Percentiles rank a stretch among this genome's conserved stretches.
These are phyloP conservation scores for Mesochorus sp. DNA, from an alignment of 2,888 invertebrate genomes.

Conservation along the genomic window DNA sequence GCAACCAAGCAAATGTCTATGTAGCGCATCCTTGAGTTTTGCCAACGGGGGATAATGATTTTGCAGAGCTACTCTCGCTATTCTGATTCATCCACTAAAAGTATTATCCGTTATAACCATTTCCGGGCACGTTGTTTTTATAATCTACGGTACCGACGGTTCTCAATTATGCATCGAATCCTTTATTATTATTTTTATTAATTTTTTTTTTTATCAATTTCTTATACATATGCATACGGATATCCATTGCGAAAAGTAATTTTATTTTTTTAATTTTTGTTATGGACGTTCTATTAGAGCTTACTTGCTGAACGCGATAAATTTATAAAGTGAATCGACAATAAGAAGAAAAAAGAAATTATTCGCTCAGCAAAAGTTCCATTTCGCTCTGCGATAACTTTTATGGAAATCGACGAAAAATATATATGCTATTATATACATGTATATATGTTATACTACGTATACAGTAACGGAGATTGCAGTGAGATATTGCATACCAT, in stretches of 20 bases:
- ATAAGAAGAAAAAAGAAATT: not conserved
- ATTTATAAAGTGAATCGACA: slow-evolving; percentile 21
- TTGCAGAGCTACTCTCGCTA: slow-evolving; percentile 13
- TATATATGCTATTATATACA: no score
- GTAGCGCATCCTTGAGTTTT: not conserved
- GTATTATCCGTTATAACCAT: slow-evolving; percentile 27
- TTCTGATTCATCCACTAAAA: slow-evolving; percentile 27
- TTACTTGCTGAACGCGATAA: not conserved
- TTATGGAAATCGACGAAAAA: slow-evolving; percentile 25
- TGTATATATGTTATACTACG: not conserved
- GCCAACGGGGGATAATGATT: slow-evolving; percentile 21
- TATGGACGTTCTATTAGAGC: not conserved
- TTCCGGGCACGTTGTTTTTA: slow-evolving; percentile 17
- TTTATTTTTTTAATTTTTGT: not conserved
- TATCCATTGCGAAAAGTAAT: not conserved
- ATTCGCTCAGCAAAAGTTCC: not conserved
- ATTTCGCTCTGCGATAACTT: slow-evolving; percentile 8
- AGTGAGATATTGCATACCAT: slow-evolving; percentile 46
- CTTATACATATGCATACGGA: not conserved
- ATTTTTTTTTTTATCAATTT: not conserved
- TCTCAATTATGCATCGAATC: not conserved
- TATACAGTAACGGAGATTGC: slow-evolving; percentile 13
- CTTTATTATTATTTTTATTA: not conserved
- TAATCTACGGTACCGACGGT: slow-evolving; percentile 8
- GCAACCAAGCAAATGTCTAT: slow-evolving; percentile 9